These are phyloP conservation scores for Lithosia quadra DNA, from an alignment of 2,888 invertebrate species.

Conservation along the genomic window DNA sequence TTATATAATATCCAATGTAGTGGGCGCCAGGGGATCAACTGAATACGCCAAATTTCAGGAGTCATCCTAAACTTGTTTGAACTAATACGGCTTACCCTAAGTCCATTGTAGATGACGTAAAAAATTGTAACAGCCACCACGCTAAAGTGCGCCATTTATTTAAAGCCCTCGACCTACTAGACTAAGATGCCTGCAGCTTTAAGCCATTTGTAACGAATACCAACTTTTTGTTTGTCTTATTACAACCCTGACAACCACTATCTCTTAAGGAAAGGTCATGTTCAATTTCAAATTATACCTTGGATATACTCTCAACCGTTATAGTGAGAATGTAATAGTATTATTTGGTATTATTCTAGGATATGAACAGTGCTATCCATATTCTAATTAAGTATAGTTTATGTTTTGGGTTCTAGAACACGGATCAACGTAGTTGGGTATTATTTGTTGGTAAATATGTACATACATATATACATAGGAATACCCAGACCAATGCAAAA, in stretches of 20 bases:
- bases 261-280: slow-evolving; percentile 31
- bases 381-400: background rate
- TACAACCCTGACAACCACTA: slow-evolving; percentile 27
- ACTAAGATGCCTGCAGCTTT: slow-evolving; percentile 25
- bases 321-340: background rate
- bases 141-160: slow-evolving; percentile 1
- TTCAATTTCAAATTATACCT: slow-evolving; percentile 42
- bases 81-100: no score
- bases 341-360: slow-evolving; percentile 4
- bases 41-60: no score
- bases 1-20: no score
- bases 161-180: background rate
- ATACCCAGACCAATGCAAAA: no score
- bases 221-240: slow-evolving; percentile 37
- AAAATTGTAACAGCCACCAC: background rate
- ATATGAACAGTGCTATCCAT: background rate
- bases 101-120: background rate
- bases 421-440: no score
- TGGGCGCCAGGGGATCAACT: no score
- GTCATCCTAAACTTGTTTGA: no score
- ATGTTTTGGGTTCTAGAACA: no score
- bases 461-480: no score
- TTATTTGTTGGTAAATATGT: no score
- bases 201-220: slow-evolving; percentile 34
- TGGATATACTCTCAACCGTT: slow-evolving; percentile 27